These are phyloP conservation scores for Lemur catta DNA, from an alignment of 2,797 vertebrate genomes.

Conservation along the genomic window DNA sequence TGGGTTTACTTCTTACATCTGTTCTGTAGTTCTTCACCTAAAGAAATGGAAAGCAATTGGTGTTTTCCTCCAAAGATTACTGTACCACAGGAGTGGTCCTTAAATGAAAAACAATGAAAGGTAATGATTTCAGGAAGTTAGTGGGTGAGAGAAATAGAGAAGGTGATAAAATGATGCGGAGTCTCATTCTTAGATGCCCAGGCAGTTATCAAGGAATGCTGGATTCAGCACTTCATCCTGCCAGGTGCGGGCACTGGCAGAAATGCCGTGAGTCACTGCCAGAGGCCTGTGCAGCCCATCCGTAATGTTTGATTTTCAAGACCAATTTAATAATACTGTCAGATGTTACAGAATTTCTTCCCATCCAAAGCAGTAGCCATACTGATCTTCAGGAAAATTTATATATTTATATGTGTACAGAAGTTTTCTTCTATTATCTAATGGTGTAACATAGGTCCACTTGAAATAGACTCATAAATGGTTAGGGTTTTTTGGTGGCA, in stretches of 20 bases:
- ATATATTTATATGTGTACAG: neutral
- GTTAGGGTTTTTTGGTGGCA: neutral
- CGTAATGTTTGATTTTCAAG: neutral
- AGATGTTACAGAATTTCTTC: slow-evolving; percentile 51
- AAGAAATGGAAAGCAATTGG: neutral
- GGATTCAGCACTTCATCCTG: neutral
- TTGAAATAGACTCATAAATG: slow-evolving; percentile 25
- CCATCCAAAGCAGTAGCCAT: neutral
- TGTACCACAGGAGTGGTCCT: neutral
- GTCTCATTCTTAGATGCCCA: neutral
- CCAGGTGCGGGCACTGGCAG: slow-evolving; percentile 30
- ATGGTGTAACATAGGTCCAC: neutral
- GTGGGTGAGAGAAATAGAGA: neutral
- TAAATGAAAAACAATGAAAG: neutral
- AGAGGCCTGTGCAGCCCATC: neutral
- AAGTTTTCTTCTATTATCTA: neutral
- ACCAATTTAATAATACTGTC: neutral
- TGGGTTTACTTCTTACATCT: neutral
- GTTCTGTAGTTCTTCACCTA: neutral
- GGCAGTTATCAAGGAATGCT: neutral
- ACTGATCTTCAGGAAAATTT: neutral
- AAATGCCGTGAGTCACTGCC: neutral
- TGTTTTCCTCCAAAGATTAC: neutral
- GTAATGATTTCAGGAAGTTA: neutral
- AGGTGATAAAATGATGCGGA: neutral